phyloP scores from a whole-genome alignment of 1,140 invertebrate species.

The Zaprionus nigranus region DNA sequence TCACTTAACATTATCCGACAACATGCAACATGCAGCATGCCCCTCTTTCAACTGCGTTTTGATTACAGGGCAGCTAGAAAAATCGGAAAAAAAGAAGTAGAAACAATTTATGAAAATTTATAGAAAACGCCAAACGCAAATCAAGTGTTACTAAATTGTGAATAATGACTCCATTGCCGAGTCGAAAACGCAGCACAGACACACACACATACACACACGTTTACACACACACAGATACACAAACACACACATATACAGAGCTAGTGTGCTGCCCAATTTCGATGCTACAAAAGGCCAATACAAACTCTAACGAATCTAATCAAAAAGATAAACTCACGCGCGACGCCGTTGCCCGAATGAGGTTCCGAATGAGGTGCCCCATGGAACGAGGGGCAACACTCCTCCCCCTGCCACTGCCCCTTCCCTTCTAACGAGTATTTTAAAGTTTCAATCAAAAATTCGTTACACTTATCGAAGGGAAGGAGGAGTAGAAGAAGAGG shows the following conservation, averaged over 20 bases:
- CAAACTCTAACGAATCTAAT: conserved; percentile 82
- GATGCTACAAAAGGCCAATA: conserved; percentile 72
- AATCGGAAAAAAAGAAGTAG: conserved; percentile 31
- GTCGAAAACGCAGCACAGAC: conserved; percentile 27
- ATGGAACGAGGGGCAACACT: not conserved
- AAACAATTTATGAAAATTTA: conserved; percentile 78
- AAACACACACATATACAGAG: not conserved
- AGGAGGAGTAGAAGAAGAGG: not conserved
- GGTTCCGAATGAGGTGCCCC: not conserved
- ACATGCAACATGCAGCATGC: not conserved
- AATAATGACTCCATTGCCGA: conserved; percentile 72
- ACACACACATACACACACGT: conserved; percentile 12
- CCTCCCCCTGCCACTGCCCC: no score
- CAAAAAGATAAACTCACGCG: conserved; percentile 82
- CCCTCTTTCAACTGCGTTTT: not conserved
- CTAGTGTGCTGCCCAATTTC: conserved; percentile 57
- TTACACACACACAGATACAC: conserved; percentile 18
- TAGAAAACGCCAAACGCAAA: conserved; percentile 77
- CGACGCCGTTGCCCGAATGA: conserved; percentile 36
- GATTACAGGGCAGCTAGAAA: conserved; percentile 8
- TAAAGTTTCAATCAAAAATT: conserved; percentile 82
- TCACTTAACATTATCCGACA: not conserved
- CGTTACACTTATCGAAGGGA: conserved; percentile 69
- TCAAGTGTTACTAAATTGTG: conserved; percentile 83
- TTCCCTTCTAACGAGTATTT: conserved; percentile 77